Conservation (phyloP, 2,113 vertebrate species). For the Aplodontia rufa region DNA sequence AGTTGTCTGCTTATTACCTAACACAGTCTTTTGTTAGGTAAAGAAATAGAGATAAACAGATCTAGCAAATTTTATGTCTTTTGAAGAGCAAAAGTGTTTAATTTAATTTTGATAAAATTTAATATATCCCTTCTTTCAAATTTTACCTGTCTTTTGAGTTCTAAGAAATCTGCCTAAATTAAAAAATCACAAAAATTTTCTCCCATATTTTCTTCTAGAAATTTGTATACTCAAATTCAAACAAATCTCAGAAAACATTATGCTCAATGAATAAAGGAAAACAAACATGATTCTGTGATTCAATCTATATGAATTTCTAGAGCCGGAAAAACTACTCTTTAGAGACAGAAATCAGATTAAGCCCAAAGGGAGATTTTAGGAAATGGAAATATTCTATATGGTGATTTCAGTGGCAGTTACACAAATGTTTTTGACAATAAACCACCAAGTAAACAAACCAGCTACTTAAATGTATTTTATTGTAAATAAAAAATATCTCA, state of each 20-base stretch:
- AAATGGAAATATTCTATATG: background rate
- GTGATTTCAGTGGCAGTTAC: background rate
- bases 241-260: conserved; percentile 7
- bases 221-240: background rate
- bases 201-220: background rate
- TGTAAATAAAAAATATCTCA: background rate
- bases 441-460: background rate
- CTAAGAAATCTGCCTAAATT: background rate
- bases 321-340: background rate
- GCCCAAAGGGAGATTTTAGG: background rate
- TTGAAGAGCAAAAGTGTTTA: background rate
- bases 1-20: background rate
- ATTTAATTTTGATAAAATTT: background rate
- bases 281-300: background rate
- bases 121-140: background rate
- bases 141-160: background rate
- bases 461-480: background rate
- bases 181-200: background rate
- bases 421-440: background rate
- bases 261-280: background rate
- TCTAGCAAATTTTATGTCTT: background rate
- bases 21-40: background rate
- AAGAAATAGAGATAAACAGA: background rate
- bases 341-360: background rate
- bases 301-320: background rate